A percentile compares a stretch with the other conserved stretches of the same genome.
These are phyloP conservation scores for Apeltes quadracus DNA, from an alignment of 2,113 vertebrate species.

Conservation along the genomic window DNA sequence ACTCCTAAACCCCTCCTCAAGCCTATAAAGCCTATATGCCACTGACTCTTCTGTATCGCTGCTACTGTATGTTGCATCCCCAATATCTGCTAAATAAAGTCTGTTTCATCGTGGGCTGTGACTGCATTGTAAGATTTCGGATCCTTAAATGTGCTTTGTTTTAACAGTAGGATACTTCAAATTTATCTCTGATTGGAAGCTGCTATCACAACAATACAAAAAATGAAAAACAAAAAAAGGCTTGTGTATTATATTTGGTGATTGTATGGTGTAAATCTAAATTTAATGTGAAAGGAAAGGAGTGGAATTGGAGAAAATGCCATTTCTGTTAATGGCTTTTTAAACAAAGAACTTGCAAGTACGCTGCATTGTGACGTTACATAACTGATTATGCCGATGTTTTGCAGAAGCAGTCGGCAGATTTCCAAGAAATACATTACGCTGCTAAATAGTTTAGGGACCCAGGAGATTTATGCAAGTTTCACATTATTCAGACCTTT, in stretches of 20 bases:
- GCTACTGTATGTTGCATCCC: slow-evolving; percentile 80
- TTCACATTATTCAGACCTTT: slow-evolving; percentile 3
- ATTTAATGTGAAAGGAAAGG: background rate
- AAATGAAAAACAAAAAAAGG: background rate
- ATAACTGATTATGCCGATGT: slow-evolving; percentile 17
- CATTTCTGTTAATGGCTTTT: background rate
- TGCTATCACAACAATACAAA: background rate
- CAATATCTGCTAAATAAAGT: slow-evolving; percentile 83
- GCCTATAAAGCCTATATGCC: slow-evolving; percentile 71
- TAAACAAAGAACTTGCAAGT: background rate
- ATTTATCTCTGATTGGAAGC: background rate
- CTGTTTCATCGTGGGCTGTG: slow-evolving; percentile 65
- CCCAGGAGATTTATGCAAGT: slow-evolving; percentile 9
- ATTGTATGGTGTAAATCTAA: background rate
- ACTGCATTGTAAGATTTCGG: slow-evolving; percentile 1
- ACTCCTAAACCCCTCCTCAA: slow-evolving; percentile 55
- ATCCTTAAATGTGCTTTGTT: background rate
- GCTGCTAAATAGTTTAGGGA: background rate
- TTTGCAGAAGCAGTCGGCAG: slow-evolving; percentile 10
- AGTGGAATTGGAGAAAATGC: background rate
- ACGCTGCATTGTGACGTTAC: background rate
- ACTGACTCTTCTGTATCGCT: slow-evolving; percentile 79
- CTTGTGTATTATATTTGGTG: background rate
- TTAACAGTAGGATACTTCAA: background rate
- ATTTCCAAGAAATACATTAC: slow-evolving; percentile 19